Conservation (phyloP, 2,113 vertebrate species). For the Oreochromis aureus region DNA sequence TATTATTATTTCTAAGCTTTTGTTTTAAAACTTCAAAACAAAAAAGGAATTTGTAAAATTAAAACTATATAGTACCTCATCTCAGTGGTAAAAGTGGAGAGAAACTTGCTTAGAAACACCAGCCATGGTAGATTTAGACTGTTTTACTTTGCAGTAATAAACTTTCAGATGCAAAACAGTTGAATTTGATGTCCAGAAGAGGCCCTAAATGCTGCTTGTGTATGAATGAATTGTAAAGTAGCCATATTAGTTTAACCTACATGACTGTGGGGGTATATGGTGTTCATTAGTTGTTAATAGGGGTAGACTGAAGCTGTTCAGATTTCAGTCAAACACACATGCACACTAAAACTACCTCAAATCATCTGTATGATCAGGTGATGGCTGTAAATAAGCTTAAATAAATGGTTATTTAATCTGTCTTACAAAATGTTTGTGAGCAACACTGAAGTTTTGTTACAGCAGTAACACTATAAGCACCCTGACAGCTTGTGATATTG, state of each 20-base stretch:
- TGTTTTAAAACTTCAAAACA: background rate
- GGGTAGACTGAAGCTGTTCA: background rate
- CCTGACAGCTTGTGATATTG: background rate
- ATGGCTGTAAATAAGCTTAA: background rate
- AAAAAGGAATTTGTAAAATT: background rate
- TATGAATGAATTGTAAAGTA: background rate
- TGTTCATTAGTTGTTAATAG: background rate
- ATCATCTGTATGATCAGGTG: background rate
- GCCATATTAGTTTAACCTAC: accelerated
- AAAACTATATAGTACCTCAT: background rate
- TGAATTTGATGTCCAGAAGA: background rate
- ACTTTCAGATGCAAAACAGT: background rate
- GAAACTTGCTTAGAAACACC: background rate
- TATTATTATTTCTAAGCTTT: background rate
- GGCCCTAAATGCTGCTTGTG: background rate
- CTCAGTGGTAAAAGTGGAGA: background rate
- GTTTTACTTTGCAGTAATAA: background rate
- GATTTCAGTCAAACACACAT: background rate
- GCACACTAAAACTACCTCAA: background rate
- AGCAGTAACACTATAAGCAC: background rate
- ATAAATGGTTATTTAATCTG: background rate
- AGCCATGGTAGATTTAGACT: background rate
- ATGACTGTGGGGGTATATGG: background rate
- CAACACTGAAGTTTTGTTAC: background rate
- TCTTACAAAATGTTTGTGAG: background rate